Percentiles rank a stretch among this genome's conserved stretches.
These are phyloP conservation scores for Drosophila murphyi DNA, from an alignment of 1,140 invertebrate species.

Conservation along the genomic window DNA sequence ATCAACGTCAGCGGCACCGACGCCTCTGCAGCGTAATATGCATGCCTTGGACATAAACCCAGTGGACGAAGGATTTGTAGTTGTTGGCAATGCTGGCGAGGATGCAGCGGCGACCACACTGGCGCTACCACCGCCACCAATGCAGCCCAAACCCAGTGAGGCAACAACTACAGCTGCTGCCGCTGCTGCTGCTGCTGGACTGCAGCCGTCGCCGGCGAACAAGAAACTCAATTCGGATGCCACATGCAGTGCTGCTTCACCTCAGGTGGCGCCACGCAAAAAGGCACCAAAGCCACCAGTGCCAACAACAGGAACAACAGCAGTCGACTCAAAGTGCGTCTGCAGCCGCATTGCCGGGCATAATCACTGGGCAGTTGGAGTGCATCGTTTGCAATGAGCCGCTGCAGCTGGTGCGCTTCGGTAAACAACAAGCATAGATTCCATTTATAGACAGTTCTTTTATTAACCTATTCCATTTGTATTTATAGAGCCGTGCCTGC, in stretches of 20 bases:
- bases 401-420: constrained; percentile 86
- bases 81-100: constrained; percentile 7
- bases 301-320: constrained; percentile 15
- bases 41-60: constrained; percentile 31
- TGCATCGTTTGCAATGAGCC: constrained; percentile 91
- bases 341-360: constrained; percentile 25
- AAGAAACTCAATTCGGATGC: constrained; percentile 76
- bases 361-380: constrained; percentile 85
- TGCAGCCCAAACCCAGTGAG: constrained; percentile 38
- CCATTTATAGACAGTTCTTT: background rate
- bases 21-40: constrained; percentile 45
- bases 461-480: background rate
- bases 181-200: constrained; percentile 20
- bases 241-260: constrained; percentile 49
- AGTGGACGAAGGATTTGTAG: constrained; percentile 2
- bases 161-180: constrained; percentile 22
- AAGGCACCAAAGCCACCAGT: constrained; percentile 76
- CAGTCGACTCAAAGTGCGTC: constrained; percentile 39
- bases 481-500: constrained; percentile 88
- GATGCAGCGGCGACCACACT: constrained; percentile 46
- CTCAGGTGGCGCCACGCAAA: constrained; percentile 76
- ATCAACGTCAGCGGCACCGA: constrained; percentile 12
- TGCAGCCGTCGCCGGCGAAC: constrained; percentile 57
- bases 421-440: constrained; percentile 10
- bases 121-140: constrained; percentile 17